phyloP scores from a whole-genome alignment of 2,113 vertebrate species.

The Carassius gibelio region DNA sequence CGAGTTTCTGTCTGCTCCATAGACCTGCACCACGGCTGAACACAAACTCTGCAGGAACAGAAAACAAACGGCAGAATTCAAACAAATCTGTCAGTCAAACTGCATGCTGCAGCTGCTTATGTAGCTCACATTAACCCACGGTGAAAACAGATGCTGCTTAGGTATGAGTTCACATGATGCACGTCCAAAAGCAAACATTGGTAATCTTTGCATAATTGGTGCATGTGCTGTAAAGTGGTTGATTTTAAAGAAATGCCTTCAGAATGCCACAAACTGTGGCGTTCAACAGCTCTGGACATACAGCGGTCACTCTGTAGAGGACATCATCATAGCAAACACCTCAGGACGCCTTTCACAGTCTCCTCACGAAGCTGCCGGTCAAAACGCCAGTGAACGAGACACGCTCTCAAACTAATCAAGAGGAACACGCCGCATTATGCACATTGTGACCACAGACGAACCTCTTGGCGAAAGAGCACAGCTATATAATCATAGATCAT shows the following conservation, averaged over 20 bases:
- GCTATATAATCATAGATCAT: neutral
- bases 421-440: neutral
- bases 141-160: neutral
- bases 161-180: neutral
- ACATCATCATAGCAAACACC: neutral
- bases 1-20: constrained; percentile 84
- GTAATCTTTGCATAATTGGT: neutral
- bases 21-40: constrained; percentile 92
- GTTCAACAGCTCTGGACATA: neutral
- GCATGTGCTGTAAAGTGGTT: neutral
- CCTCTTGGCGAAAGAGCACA: neutral
- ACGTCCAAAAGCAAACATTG: neutral
- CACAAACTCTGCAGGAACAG: constrained; percentile 78
- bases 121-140: neutral
- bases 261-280: neutral
- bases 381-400: neutral
- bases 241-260: neutral
- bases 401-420: neutral
- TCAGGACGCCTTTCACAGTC: neutral
- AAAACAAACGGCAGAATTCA: neutral
- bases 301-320: neutral
- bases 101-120: neutral
- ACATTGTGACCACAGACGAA: neutral
- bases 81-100: neutral
- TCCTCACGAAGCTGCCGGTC: constrained; percentile 6